Conservation (phyloP, 2,888 invertebrate genomes). For the Hemithea aestivaria region DNA sequence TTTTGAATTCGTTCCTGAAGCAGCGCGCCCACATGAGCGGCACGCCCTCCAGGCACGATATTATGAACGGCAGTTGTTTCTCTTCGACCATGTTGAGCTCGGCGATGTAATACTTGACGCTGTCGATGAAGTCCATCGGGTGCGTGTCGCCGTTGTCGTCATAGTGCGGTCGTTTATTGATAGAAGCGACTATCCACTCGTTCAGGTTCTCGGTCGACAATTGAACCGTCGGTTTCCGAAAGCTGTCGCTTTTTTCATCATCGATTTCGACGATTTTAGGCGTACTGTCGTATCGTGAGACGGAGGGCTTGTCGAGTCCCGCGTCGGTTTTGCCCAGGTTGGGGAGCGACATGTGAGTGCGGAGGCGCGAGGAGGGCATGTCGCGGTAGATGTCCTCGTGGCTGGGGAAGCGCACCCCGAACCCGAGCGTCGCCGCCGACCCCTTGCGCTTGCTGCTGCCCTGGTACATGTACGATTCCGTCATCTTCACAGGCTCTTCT, state of each 20-base stretch:
- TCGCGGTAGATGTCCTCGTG: constrained; percentile 68
- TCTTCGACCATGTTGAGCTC: constrained; percentile 61
- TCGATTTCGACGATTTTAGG: constrained; percentile 65
- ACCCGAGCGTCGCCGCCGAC: constrained; percentile 58
- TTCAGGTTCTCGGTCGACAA: constrained; percentile 60
- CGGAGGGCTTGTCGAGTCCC: constrained; percentile 46
- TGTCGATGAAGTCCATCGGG: constrained; percentile 71
- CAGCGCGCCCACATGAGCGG: constrained; percentile 73
- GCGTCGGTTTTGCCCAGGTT: constrained; percentile 63
- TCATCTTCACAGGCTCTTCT: constrained; percentile 46
- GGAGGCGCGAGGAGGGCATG: constrained; percentile 67
- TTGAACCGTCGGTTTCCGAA: constrained; percentile 42
- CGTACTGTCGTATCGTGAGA: constrained; percentile 41
- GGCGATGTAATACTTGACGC: constrained; percentile 62
- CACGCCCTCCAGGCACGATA: constrained; percentile 67
- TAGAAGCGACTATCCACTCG: constrained; percentile 64
- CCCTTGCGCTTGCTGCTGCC: constrained; percentile 60
- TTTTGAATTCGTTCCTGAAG: constrained; percentile 62
- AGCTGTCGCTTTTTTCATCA: constrained; percentile 45
- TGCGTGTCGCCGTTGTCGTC: constrained; percentile 66
- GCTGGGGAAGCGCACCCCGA: constrained; percentile 71
- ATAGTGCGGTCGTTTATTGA: constrained; percentile 65
- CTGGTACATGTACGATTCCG: constrained; percentile 50
- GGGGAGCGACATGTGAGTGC: constrained; percentile 72
- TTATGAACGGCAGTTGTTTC: constrained; percentile 64